Percentiles rank a stretch among this genome's conserved stretches.
These are phyloP conservation scores for Frankliniella intonsa DNA, from an alignment of 2,888 invertebrate genomes.

Conservation along the genomic window DNA sequence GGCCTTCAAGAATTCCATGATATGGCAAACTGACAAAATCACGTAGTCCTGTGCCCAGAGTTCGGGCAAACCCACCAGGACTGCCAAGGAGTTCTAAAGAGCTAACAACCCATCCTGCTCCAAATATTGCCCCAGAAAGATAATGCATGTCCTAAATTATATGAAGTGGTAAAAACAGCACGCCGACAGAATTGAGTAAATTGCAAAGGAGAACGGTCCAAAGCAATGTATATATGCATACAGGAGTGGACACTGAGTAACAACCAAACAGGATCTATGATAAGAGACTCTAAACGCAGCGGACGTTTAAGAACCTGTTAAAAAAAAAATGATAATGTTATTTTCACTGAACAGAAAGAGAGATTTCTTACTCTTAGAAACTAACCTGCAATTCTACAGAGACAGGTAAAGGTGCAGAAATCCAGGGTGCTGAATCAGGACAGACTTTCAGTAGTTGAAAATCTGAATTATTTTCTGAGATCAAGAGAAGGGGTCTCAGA, in stretches of 20 bases:
- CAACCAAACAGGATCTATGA: background rate
- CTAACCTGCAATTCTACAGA: background rate
- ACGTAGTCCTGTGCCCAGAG: slow-evolving; percentile 77
- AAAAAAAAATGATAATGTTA: background rate
- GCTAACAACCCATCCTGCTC: slow-evolving; percentile 89
- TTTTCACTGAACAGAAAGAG: too few species aligned
- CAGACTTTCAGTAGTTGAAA: background rate
- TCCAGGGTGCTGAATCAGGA: background rate
- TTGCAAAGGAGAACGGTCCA: slow-evolving; percentile 84
- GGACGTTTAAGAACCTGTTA: slow-evolving; percentile 2
- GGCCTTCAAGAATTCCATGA: slow-evolving; percentile 68
- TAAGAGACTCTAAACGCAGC: background rate
- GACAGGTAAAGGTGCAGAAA: background rate
- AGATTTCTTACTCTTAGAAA: too few species aligned
- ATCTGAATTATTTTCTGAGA: background rate
- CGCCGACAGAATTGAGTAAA: slow-evolving; percentile 72
- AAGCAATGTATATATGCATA: slow-evolving; percentile 73
- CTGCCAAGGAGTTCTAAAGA: slow-evolving; percentile 85
- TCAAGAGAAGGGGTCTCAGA: background rate
- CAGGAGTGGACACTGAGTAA: background rate
- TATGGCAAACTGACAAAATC: slow-evolving; percentile 83
- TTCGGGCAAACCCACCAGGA: slow-evolving; percentile 82
- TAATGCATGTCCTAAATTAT: slow-evolving; percentile 86
- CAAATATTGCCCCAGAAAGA: slow-evolving; percentile 81
- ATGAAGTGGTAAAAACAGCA: slow-evolving; percentile 70